Evolutionary conservation across 2,888 invertebrate species (phyloP).

Genomic region (Standfussiana lucernea): DNA sequence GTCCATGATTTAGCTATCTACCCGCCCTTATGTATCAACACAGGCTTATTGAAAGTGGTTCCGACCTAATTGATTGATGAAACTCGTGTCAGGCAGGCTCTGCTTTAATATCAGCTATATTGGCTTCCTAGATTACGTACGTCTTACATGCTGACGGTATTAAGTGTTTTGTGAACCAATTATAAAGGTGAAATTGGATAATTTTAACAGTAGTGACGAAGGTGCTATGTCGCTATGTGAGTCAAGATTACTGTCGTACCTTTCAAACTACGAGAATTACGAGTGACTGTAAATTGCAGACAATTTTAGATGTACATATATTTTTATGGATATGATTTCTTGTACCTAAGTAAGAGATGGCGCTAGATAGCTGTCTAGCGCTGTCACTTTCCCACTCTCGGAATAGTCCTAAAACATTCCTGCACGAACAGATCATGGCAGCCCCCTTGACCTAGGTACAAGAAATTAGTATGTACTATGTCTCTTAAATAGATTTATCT

Average conservation of each 20-base stretch:
- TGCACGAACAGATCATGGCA: too few relatives aligned
- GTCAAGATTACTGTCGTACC: background rate
- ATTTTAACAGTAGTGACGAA: background rate
- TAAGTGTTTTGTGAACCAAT: background rate
- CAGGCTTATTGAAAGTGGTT: background rate
- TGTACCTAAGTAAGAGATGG: too few relatives aligned
- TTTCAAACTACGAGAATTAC: background rate
- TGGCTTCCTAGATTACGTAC: background rate
- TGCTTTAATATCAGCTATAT: conserved; percentile 2
- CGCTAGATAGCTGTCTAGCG: too few relatives aligned
- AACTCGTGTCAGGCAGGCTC: background rate
- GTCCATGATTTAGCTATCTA: background rate
- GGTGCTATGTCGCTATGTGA: background rate
- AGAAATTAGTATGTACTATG: too few relatives aligned
- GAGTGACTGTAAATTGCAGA: too few relatives aligned
- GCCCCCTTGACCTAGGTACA: too few relatives aligned
- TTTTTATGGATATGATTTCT: too few relatives aligned
- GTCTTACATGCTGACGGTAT: background rate
- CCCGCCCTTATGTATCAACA: background rate
- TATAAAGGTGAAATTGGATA: background rate
- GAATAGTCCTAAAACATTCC: too few relatives aligned
- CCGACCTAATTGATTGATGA: conserved; percentile 7
- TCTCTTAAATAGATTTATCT: too few relatives aligned
- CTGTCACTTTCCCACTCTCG: too few relatives aligned
- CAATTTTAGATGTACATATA: too few relatives aligned